phyloP scores from a whole-genome alignment of 2,113 vertebrate species.

The Paedocypris sp. region DNA sequence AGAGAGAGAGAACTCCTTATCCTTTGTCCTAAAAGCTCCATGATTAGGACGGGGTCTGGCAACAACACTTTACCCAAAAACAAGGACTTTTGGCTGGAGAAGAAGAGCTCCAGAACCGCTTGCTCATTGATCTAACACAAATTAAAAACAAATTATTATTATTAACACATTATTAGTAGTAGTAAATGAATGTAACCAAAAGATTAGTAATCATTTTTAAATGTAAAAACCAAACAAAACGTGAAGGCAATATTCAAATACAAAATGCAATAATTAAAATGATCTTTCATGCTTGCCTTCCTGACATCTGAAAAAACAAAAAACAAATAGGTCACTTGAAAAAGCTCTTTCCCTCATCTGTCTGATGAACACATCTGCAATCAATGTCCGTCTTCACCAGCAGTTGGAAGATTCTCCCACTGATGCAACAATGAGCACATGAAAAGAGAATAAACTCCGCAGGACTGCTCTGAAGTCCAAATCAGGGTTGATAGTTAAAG shows the following conservation, averaged over 20 bases:
- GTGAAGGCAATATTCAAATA: not conserved
- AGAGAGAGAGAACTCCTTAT: too few relatives aligned
- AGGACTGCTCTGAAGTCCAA: not conserved
- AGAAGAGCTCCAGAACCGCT: conserved; percentile 46
- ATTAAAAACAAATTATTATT: too few relatives aligned
- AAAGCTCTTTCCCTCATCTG: not conserved
- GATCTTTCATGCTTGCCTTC: not conserved
- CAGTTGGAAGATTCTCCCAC: not conserved
- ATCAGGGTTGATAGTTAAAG: not conserved
- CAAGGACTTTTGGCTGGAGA: not conserved
- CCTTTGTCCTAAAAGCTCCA: too few relatives aligned
- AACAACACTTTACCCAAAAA: not conserved
- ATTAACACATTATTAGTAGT: too few relatives aligned
- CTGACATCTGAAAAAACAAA: not conserved
- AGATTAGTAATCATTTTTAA: too few relatives aligned
- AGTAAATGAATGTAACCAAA: too few relatives aligned
- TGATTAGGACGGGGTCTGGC: not conserved
- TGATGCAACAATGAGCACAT: not conserved
- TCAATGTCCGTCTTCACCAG: not conserved
- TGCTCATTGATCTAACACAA: conserved; percentile 57
- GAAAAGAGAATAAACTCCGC: not conserved
- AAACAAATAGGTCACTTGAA: too few relatives aligned
- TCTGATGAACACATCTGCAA: not conserved
- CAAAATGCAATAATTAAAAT: not conserved
- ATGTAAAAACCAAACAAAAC: not conserved